Base-by-base conservation (phyloP, 2,888 invertebrate species). In the Acrocyrtus sp. region DNA sequence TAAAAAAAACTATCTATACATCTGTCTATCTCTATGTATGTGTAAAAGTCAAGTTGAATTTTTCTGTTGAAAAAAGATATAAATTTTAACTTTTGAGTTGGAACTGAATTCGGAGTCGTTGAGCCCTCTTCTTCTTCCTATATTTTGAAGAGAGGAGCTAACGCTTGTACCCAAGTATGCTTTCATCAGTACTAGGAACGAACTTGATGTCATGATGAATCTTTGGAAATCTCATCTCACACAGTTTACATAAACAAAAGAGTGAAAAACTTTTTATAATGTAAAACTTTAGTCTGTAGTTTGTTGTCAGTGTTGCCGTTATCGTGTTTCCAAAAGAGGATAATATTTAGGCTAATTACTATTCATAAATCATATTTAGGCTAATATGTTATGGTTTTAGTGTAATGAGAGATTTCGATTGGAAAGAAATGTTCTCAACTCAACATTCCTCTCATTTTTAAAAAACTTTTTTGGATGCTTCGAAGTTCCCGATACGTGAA, bases 111-210 rank as follows among this genome's bases (percentile, higher is more conserved):
- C 72, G 75, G 72, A 72, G 72, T 67, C 75, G 70, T 75, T 70
- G 47, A 67, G 75, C 67, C 58, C 60, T 72, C 72, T 57, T 47
- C 41, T 41, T 39, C 22, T 54, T 29, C 53, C 12, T 21, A 53
- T 21, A 58, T 24, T 24, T 21, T 24, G 29, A 41, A 58, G 66
- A 58, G 72, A 65, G 48, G 61, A 58, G 62, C 65, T 60, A 54
- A 75, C 72, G 62, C 68, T 72, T 76, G 75, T 76, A 76, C 75
- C 75, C 75, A 76, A 76, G 75, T 76, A 76, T 76, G 75, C 75
- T 76, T 76, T 76, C 75, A 76, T 76, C 75, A 76, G 72, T 72
- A 72, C 72, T 72, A 72, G 72, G 72, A 72, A 72, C 60, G 72
- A 72, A 72, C 65, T 72, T 72, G 34, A 34, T 34, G 72, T 66